Conservation (phyloP, 2,113 vertebrate genomes). For the Ploceus nigricollis region DNA sequence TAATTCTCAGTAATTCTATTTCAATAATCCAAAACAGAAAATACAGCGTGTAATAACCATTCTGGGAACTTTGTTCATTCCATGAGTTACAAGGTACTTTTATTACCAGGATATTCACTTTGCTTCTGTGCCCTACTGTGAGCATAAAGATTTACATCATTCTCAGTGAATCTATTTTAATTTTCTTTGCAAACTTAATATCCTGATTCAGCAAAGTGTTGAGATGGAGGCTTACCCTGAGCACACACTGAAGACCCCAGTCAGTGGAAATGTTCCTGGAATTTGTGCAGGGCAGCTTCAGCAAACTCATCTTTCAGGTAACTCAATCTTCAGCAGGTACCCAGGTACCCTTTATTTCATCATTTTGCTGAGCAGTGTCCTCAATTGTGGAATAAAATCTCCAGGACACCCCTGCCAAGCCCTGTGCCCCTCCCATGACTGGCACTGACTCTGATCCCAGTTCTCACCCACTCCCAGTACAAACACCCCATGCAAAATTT, state of each 20-base stretch:
- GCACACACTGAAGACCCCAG: not conserved
- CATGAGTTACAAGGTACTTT: conserved; percentile 13
- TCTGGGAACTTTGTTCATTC: conserved; percentile 31
- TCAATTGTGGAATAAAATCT: not conserved
- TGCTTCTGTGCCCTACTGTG: not conserved
- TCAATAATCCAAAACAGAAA: conserved; percentile 44
- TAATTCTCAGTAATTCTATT: conserved; percentile 56
- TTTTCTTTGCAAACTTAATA: conserved; percentile 29
- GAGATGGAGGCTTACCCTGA: not conserved
- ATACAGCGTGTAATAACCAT: conserved; percentile 21
- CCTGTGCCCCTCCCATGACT: not conserved
- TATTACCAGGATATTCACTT: conserved; percentile 32
- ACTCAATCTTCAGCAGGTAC: not conserved
- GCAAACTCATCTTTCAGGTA: not conserved
- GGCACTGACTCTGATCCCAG: not conserved
- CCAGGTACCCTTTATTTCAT: not conserved
- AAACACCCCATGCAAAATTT: not conserved
- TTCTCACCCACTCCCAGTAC: not conserved
- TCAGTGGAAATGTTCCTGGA: not conserved
- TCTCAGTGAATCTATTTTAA: conserved; percentile 18
- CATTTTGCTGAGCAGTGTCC: not conserved
- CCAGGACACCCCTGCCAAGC: not conserved
- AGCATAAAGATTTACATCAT: conserved; percentile 23
- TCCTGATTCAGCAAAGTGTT: conserved; percentile 36
- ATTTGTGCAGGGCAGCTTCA: not conserved